Conservation (phyloP, 2,888 invertebrate genomes). For the Hirtodrosophila cameraria region DNA sequence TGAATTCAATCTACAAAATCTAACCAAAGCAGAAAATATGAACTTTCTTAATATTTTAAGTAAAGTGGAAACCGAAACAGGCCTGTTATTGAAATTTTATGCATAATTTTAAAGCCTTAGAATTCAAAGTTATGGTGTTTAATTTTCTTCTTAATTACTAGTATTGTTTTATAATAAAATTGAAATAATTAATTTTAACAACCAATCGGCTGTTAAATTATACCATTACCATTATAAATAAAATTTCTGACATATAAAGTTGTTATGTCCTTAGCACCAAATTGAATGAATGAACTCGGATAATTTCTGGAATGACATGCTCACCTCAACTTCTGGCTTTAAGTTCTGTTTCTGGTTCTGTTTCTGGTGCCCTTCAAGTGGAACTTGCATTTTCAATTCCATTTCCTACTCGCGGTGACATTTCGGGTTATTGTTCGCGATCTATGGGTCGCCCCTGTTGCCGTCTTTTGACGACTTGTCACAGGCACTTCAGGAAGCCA, state of each 20-base stretch:
- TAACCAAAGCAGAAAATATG: no score
- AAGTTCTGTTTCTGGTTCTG: neutral
- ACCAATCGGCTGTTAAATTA: no score
- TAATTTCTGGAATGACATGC: conserved; percentile 47
- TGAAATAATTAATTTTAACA: no score
- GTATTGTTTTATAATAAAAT: no score
- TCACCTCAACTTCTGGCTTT: conserved; percentile 43
- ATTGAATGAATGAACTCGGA: conserved; percentile 49
- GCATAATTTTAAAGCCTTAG: no score
- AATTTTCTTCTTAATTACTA: no score
- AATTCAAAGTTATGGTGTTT: no score
- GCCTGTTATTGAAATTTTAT: no score
- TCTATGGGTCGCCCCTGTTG: conserved; percentile 48
- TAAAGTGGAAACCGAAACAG: no score
- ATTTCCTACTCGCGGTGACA: conserved; percentile 54
- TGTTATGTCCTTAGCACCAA: conserved; percentile 12
- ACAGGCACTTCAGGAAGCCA: conserved; percentile 51
- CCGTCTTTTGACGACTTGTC: conserved; percentile 60
- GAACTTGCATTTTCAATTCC: conserved; percentile 44
- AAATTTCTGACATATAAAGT: conserved; percentile 12
- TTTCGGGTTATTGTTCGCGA: conserved; percentile 67
- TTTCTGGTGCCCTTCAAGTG: conserved; percentile 12
- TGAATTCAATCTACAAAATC: no score
- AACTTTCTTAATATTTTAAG: no score
- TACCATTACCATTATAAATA: no score